Conservation (phyloP, 2,888 invertebrate genomes). For the Epinotia nisella region DNA sequence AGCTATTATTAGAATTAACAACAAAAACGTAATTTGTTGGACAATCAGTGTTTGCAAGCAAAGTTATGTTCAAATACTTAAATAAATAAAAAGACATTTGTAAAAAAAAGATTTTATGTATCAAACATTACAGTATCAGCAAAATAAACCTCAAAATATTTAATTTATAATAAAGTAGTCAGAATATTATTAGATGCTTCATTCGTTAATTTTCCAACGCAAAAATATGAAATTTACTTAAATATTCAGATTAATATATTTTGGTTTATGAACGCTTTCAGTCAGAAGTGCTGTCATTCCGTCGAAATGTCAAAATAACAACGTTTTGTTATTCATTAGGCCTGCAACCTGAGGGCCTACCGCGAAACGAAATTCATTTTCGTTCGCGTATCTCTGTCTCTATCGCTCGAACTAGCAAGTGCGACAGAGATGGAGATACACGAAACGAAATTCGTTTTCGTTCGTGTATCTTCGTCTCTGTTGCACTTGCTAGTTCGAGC, state of each 20-base stretch:
- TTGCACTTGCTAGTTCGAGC: no score
- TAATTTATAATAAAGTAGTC: background rate
- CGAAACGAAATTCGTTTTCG: no score
- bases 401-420: no score
- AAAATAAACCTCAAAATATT: no score
- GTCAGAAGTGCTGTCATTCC: background rate
- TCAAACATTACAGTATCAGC: background rate
- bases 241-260: background rate
- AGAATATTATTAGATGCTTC: background rate
- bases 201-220: background rate
- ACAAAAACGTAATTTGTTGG: background rate
- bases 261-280: background rate
- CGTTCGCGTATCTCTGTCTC: no score
- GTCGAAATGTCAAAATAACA: background rate
- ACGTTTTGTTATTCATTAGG: background rate
- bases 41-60: background rate
- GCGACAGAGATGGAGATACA: no score
- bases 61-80: background rate
- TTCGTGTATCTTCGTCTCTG: no score
- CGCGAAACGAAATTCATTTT: no score
- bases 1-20: background rate
- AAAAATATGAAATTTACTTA: background rate
- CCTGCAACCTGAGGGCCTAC: no score
- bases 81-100: background rate
- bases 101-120: background rate